Percentiles rank a stretch among this genome's conserved stretches.
Conservation (phyloP, 1,140 invertebrate species). For the Drosophila varians region DNA sequence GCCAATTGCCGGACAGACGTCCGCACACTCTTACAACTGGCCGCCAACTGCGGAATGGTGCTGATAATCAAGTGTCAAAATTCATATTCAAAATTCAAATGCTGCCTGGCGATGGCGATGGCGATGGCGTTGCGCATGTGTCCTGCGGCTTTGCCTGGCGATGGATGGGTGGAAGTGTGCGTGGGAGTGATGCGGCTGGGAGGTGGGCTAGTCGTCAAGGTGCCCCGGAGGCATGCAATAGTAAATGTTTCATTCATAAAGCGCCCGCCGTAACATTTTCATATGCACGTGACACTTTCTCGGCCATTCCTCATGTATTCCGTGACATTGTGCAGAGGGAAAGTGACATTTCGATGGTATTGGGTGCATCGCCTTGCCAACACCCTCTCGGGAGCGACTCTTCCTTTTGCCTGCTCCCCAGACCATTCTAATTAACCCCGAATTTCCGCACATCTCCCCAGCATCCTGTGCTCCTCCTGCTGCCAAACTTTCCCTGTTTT, state of each 20-base stretch:
- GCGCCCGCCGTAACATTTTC: slow-evolving; percentile 57
- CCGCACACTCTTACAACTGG: slow-evolving; percentile 68
- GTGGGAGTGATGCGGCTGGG: slow-evolving; percentile 1
- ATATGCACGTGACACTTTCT: slow-evolving; percentile 59
- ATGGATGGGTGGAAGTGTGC: background rate
- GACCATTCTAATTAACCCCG: slow-evolving; percentile 58
- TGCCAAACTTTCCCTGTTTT: slow-evolving; percentile 17
- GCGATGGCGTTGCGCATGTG: slow-evolving; percentile 68
- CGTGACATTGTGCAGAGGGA: slow-evolving; percentile 12
- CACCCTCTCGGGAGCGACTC: slow-evolving; percentile 2
- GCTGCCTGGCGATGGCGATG: slow-evolving; percentile 43
- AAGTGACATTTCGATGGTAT: slow-evolving; percentile 25
- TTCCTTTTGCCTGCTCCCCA: slow-evolving; percentile 19
- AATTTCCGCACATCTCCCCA: slow-evolving; percentile 35
- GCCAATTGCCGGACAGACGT: slow-evolving; percentile 45
- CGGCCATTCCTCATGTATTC: slow-evolving; percentile 1
- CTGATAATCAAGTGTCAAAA: slow-evolving; percentile 82
- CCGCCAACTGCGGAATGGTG: slow-evolving; percentile 61
- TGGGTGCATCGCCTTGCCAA: slow-evolving; percentile 11
- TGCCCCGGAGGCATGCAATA: slow-evolving; percentile 50
- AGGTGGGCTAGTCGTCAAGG: slow-evolving; percentile 50
- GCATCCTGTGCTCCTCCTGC: slow-evolving; percentile 23
- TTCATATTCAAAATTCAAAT: slow-evolving; percentile 81
- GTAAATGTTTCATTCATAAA: slow-evolving; percentile 80
- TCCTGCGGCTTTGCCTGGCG: slow-evolving; percentile 51